phyloP scores from a whole-genome alignment of 2,113 vertebrate species.

The Hydrochoerus hydrochaeris region DNA sequence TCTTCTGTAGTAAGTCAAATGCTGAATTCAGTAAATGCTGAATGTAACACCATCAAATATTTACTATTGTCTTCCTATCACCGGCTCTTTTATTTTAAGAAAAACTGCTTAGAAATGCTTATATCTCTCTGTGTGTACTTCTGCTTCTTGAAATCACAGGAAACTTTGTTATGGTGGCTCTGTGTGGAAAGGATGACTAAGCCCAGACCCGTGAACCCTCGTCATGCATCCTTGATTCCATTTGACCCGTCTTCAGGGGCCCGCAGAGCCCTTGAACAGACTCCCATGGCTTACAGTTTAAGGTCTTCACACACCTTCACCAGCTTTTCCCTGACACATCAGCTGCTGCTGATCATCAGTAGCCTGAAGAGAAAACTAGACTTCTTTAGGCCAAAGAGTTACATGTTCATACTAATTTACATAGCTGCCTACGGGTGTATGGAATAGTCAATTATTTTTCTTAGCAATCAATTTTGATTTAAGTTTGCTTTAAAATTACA shows the following conservation, averaged over 20 bases:
- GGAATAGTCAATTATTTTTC: background rate
- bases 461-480: constrained; percentile 50
- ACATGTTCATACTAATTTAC: constrained; percentile 39
- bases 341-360: background rate
- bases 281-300: background rate
- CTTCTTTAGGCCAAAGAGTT: background rate
- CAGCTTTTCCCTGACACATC: background rate
- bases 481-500: constrained; percentile 58
- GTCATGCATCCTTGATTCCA: background rate
- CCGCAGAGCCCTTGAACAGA: background rate
- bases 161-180: background rate
- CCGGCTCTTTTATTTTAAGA: background rate
- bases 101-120: constrained; percentile 10
- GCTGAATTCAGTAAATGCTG: background rate
- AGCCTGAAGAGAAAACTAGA: background rate
- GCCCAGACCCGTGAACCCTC: background rate
- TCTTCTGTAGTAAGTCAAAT: background rate
- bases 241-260: background rate
- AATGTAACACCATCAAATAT: background rate
- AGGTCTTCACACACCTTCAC: background rate
- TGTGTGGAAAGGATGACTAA: background rate
- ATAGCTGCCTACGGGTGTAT: background rate
- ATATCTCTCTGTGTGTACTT: background rate
- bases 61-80: background rate
- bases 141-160: background rate